These are phyloP conservation scores for Himalopsyche anomala DNA, from an alignment of 2,888 invertebrate species.

Conservation along the genomic window DNA sequence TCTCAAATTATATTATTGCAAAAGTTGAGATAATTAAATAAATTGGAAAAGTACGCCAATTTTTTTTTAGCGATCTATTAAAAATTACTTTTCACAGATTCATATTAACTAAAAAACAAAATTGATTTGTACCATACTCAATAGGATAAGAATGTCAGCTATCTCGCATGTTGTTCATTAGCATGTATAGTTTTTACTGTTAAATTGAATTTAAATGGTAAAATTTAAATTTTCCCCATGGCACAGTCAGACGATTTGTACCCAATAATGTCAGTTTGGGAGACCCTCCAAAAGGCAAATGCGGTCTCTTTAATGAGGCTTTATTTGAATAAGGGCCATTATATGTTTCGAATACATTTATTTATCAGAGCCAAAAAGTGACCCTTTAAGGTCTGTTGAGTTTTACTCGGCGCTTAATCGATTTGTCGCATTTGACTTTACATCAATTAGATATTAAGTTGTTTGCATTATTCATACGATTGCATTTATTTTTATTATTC, in stretches of 20 bases:
- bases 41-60: too few relatives aligned
- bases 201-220: not conserved
- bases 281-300: conserved; percentile 56
- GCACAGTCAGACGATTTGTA: conserved; percentile 49
- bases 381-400: conserved; percentile 32
- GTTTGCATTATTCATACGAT: too few relatives aligned
- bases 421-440: conserved; percentile 35
- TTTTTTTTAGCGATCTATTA: too few relatives aligned
- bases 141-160: too few relatives aligned
- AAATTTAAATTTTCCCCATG: conserved; percentile 44
- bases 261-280: conserved; percentile 58
- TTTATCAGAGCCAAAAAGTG: conserved; percentile 49
- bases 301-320: conserved; percentile 60
- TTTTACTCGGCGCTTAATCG: conserved; percentile 14
- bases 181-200: too few relatives aligned
- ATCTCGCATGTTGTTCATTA: too few relatives aligned
- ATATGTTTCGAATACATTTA: conserved; percentile 57
- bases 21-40: too few relatives aligned
- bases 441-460: not conserved
- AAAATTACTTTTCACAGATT: too few relatives aligned
- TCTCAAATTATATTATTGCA: too few relatives aligned
- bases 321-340: conserved; percentile 61
- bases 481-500: too few relatives aligned
- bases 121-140: too few relatives aligned
- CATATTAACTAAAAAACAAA: too few relatives aligned